Evolutionary conservation across 1,140 invertebrate species (phyloP).

Genomic region (Brachionus plicatilis): DNA sequence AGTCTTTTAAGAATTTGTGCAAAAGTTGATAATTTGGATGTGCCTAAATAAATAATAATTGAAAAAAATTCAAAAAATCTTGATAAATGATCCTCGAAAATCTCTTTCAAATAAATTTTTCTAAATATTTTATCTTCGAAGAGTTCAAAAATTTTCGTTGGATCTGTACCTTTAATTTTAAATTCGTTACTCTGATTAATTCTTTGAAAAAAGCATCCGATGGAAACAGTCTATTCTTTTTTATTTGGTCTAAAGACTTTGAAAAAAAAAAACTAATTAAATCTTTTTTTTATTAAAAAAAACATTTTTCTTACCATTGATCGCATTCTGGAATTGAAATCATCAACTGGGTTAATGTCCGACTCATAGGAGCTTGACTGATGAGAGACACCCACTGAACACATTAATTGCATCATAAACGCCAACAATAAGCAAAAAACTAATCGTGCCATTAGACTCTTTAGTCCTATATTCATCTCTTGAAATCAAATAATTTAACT

Average conservation of each 20-base stretch:
- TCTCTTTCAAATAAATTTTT: not conserved
- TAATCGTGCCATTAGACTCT: not conserved
- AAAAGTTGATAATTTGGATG: not conserved
- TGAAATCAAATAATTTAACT: not conserved
- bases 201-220: conserved; percentile 12
- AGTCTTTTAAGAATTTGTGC: not conserved
- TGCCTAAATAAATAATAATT: not conserved
- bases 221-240: conserved; percentile 16
- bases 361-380: not conserved
- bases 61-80: not conserved
- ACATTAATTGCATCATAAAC: not conserved
- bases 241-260: not conserved
- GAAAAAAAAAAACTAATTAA: not conserved
- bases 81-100: conserved; percentile 7
- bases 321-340: not conserved
- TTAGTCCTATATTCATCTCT: not conserved
- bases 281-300: not conserved
- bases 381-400: not conserved
- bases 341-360: not conserved
- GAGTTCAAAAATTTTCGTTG: not conserved
- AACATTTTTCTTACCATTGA: not conserved
- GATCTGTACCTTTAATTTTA: conserved; percentile 34
- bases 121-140: not conserved
- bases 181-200: conserved; percentile 34
- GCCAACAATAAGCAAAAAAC: not conserved